Evolutionary conservation across 53 echinoderm and acorn worm genomes (phyloP), one percentile per base, ranked within the genome.

Genomic region (Stichopus horrens): DNA sequence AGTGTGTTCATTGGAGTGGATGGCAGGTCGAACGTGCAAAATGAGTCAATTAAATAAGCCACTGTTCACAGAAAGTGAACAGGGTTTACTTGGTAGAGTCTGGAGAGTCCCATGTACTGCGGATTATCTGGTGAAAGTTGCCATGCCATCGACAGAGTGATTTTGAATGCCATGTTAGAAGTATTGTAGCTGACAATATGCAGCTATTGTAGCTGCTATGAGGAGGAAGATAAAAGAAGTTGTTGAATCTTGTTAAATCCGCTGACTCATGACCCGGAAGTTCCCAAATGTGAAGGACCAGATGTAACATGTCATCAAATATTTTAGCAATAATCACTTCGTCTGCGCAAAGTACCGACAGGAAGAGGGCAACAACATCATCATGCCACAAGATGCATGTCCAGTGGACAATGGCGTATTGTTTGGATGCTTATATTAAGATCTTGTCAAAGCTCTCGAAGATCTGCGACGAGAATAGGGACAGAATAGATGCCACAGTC

Each of bases 21-120:
- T 89, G 89, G 89, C 21, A 68, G 80, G 89, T 89, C 89, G 11
- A 89, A 89, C 73, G 89, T 89, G 21, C 81, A 81, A 80, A 81
- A 81, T 67, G 56, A 89, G 52, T 71, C 86, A 14, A 86, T 68
- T 23, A 22, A 73, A 9, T 86, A 68, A 80, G 81, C 84, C 22
- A 83, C 84, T 83, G 84, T 74, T 6, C 67, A 90, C 90, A 11
- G 83, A 84, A 20, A 71, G 73, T 86, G 86, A 86, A 52, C 79
- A 71, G 11, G 63, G 86, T 90, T 55, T 90, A 90, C 16, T 86
- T 90, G 71, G 90, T 90, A 56, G 90, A 90, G 59, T 86, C 86
- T 79, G 68, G 8, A 53, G 79, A 54, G 76, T n/a, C 3, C 76
- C 79, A 21, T 53, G 8, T 53, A 23, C 8, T 23, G 76, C 84